Conservation (phyloP, 2,113 vertebrate genomes). For the Acanthisitta chloris region DNA sequence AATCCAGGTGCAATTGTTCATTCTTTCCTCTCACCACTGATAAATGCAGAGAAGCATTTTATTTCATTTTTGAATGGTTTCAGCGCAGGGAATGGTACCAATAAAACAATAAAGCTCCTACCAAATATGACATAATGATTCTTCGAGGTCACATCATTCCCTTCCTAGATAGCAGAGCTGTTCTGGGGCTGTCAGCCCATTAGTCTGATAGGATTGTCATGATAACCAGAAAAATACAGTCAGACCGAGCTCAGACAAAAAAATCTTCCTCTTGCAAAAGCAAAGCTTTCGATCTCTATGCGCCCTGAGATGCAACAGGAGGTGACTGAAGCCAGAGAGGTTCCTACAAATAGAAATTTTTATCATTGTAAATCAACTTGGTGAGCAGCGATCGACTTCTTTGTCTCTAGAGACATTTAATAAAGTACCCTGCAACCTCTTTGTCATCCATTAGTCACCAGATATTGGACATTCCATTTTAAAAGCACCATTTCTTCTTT, state of each 20-base stretch:
- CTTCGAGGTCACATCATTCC: conserved; percentile 2
- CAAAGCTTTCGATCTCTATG: background rate
- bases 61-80: conserved; percentile 12
- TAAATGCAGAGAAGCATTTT: background rate
- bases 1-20: background rate
- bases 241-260: background rate
- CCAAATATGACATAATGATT: conserved; percentile 14
- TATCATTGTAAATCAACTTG: conserved; percentile 44
- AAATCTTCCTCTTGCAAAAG: conserved; percentile 13
- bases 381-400: conserved; percentile 50
- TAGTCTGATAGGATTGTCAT: conserved; percentile 13
- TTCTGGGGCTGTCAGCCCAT: background rate
- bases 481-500: conserved; percentile 36
- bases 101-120: conserved; percentile 38
- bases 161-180: conserved; percentile 11
- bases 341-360: conserved; percentile 50
- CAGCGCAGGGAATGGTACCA: background rate
- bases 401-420: conserved; percentile 45
- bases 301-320: background rate
- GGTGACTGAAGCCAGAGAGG: background rate
- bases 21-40: background rate
- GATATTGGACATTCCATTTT: conserved; percentile 52
- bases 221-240: conserved; percentile 27
- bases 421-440: conserved; percentile 37
- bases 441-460: conserved; percentile 54